These are phyloP conservation scores for Anas georgica DNA, from an alignment of 2,797 vertebrate genomes.

Conservation along the genomic window DNA sequence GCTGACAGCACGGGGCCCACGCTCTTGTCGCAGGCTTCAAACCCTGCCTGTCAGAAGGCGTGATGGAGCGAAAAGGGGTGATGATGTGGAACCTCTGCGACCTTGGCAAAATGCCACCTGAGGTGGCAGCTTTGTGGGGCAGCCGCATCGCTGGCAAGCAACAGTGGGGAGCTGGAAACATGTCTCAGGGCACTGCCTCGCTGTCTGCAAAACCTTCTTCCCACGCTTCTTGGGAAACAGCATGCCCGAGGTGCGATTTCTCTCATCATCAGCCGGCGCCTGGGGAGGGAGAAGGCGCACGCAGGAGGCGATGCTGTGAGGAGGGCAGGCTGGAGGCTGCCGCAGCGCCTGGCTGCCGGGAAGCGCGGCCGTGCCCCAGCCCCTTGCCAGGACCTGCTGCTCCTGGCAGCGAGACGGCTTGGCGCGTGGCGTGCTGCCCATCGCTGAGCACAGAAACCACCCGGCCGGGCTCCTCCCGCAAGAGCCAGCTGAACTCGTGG, in stretches of 20 bases:
- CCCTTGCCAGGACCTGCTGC: not conserved
- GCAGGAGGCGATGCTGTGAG: not conserved
- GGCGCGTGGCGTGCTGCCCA: accelerated
- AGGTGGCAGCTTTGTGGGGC: not conserved
- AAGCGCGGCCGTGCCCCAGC: not conserved
- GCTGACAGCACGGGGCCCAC: not conserved
- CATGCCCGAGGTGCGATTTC: not conserved
- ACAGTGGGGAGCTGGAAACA: not conserved
- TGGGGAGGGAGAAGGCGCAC: not conserved
- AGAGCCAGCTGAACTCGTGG: not conserved
- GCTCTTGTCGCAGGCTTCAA: not conserved
- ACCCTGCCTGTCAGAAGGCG: not conserved
- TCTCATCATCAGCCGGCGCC: accelerated
- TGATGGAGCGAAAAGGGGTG: not conserved
- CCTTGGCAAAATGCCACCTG: not conserved
- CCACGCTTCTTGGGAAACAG: not conserved
- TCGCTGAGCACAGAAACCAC: not conserved
- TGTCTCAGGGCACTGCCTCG: not conserved
- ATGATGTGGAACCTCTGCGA: not conserved
- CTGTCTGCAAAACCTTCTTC: conserved; percentile 10
- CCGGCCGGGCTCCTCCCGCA: accelerated
- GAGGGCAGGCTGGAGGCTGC: not conserved
- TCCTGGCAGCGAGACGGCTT: not conserved
- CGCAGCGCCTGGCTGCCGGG: not conserved
- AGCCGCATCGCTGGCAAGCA: accelerated